Base-by-base conservation (phyloP, 2,888 invertebrate species). In the Scaptomyza flava region DNA sequence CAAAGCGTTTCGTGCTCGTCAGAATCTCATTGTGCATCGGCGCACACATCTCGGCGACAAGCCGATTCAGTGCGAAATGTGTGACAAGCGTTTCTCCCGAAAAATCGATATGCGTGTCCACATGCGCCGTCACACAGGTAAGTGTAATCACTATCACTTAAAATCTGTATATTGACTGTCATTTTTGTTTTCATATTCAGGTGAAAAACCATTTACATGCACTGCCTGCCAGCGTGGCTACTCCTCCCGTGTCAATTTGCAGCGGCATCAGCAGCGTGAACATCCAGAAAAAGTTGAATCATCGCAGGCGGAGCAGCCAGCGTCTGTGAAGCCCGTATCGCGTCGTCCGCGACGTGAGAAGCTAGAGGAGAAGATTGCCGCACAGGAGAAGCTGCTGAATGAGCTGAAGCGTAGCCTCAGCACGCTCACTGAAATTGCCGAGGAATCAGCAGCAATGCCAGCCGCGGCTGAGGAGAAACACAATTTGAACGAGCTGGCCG, bases 51-150 rank as follows among this genome's bases (percentile, higher is more conserved):
- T 87, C 36, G 88, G 90, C 11, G 90, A 89, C 30, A 90, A 90
- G 72, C 89, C 87, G 31, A 89, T 87, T 56, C 81, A 91, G 56
- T 91, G 91, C 59, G 91, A 91, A 56, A 70, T 80, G 62, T 91
- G 91, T 67, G 91, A 91, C 27, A 91, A 91, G 61, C 84, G 89
- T 3, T 91, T 91, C 63, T 77, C 89, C 17, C 80, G 91, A 7
- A 91, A 91, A 31, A 91, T 91, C 27, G 91, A 91, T 60, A 87
- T 90, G 68, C 87, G 90, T 7, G 91, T 91, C 5, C 91, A 91
- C 54, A 89, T 90, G 81, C 85, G 91, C 6, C 78, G 87, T 2
- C 91, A 91, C 59, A 91, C 91, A 33, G 91, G 91, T 82, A 12
- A 76, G 78, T 73, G n/a, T 11, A 17, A 20, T n/a, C 3, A 8